phyloP scores from a whole-genome alignment of 2,888 invertebrate species.

The Zygogramma bicolorata region DNA sequence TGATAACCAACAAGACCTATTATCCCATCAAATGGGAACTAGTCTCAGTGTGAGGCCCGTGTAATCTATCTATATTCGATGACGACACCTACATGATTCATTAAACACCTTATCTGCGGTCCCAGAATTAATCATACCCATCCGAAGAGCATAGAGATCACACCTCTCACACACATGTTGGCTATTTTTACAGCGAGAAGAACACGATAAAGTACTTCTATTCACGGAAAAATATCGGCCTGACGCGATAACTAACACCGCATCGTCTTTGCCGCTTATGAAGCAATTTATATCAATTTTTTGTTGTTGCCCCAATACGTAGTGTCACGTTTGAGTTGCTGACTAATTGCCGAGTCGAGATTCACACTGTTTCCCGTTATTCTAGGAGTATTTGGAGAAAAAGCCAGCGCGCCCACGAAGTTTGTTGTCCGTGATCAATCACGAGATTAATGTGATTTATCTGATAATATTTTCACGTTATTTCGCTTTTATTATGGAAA shows the following conservation, averaged over 20 bases:
- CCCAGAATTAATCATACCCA: constrained; percentile 64
- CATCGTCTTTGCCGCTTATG: constrained; percentile 54
- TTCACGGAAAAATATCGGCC: constrained; percentile 58
- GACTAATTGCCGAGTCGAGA: constrained; percentile 50
- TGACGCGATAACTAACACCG: constrained; percentile 63
- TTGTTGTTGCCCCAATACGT: constrained; percentile 51
- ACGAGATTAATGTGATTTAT: not conserved
- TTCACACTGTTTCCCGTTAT: constrained; percentile 22
- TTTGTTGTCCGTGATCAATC: not conserved
- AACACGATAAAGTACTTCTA: constrained; percentile 65
- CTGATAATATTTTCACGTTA: not conserved
- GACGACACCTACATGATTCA: constrained; percentile 62
- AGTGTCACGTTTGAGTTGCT: constrained; percentile 59
- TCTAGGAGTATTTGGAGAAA: constrained; percentile 5
- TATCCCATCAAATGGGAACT: not conserved
- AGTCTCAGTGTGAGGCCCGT: constrained; percentile 10
- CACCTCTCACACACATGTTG: constrained; percentile 62
- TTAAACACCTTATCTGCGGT: constrained; percentile 59
- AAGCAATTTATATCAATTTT: constrained; percentile 52
- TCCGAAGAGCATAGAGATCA: constrained; percentile 61
- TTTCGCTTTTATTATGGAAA: not conserved
- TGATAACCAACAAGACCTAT: not conserved
- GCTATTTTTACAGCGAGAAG: constrained; percentile 58
- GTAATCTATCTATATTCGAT: constrained; percentile 48
- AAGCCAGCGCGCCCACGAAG: constrained; percentile 11